A percentile compares a stretch with the other conserved stretches of the same genome.
These are phyloP conservation scores for Synergus japonicus DNA, from an alignment of 2,888 invertebrate species.

Conservation along the genomic window DNA sequence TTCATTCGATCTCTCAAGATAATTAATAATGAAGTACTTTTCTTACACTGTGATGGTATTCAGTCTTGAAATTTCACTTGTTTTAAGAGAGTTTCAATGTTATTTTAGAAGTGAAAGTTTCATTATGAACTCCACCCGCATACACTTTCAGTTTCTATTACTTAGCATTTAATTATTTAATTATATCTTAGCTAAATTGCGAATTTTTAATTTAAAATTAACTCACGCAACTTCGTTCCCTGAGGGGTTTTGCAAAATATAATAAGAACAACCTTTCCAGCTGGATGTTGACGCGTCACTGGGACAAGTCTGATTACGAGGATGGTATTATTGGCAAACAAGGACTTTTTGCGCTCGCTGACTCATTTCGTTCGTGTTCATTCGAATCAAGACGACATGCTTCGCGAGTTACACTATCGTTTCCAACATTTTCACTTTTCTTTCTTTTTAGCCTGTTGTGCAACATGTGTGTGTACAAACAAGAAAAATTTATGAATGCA, in stretches of 20 bases:
- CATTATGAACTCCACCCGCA: neutral
- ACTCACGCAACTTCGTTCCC: constrained; percentile 5
- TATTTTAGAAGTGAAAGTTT: neutral
- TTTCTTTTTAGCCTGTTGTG: constrained; percentile 49
- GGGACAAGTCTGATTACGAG: constrained; percentile 21
- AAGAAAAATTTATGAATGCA: neutral
- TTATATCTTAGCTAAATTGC: neutral
- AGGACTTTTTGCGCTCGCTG: constrained; percentile 53
- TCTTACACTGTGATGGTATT: too few relatives aligned
- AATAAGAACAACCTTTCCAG: constrained; percentile 34
- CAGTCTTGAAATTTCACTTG: neutral
- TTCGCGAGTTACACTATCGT: constrained; percentile 55
- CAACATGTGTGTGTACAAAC: neutral
- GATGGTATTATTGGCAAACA: constrained; percentile 37
- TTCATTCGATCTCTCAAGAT: too few relatives aligned
- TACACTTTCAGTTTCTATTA: neutral
- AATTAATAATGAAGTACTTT: too few relatives aligned
- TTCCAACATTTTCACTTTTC: constrained; percentile 55
- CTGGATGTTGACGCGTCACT: constrained; percentile 44
- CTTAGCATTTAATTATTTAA: neutral
- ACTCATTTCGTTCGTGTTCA: constrained; percentile 55
- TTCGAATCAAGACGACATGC: constrained; percentile 55
- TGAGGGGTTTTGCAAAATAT: neutral
- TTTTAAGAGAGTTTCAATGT: neutral
- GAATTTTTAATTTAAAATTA: neutral